A percentile compares a stretch with the other conserved stretches of the same genome.
phyloP scores from a whole-genome alignment of 2,888 invertebrate species.

The Drosophila heteroneura region DNA sequence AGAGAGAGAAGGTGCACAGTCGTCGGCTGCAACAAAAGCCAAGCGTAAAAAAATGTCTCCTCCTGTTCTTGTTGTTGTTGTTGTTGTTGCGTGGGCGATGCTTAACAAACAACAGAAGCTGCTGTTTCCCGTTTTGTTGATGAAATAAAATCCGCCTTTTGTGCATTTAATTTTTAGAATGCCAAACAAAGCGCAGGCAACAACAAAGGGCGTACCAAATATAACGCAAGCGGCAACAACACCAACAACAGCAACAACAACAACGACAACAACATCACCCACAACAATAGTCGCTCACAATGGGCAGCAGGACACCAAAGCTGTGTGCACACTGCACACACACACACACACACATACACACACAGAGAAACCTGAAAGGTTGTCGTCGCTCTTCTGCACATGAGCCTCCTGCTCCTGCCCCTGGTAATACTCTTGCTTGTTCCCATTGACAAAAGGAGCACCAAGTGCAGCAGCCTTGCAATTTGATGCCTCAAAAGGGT shows the following conservation, averaged over 20 bases:
- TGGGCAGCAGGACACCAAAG: constrained; percentile 70
- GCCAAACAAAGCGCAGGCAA: constrained; percentile 76
- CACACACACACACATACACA: neutral
- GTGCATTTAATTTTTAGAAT: constrained; percentile 82
- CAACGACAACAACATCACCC: constrained; percentile 65
- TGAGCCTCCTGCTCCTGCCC: neutral
- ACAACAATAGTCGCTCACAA: constrained; percentile 73
- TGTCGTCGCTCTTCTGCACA: constrained; percentile 37
- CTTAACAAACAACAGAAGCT: constrained; percentile 80
- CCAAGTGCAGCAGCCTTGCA: constrained; percentile 76
- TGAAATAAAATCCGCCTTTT: constrained; percentile 82
- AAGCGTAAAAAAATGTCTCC: constrained; percentile 70
- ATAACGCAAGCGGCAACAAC: constrained; percentile 64
- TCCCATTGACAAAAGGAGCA: constrained; percentile 73
- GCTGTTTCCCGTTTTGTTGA: constrained; percentile 80
- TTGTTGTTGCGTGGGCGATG: constrained; percentile 77
- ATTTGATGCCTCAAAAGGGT: constrained; percentile 75
- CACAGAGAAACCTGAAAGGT: constrained; percentile 65
- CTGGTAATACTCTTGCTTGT: neutral
- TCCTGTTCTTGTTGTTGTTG: constrained; percentile 44
- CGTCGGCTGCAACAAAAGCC: constrained; percentile 62
- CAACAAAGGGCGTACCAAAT: constrained; percentile 77
- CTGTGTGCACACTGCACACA: constrained; percentile 49
- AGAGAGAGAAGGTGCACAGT: neutral
- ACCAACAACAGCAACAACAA: constrained; percentile 63